These are phyloP conservation scores for Leiothrix lutea DNA, from an alignment of 2,113 vertebrate species.

Conservation along the genomic window DNA sequence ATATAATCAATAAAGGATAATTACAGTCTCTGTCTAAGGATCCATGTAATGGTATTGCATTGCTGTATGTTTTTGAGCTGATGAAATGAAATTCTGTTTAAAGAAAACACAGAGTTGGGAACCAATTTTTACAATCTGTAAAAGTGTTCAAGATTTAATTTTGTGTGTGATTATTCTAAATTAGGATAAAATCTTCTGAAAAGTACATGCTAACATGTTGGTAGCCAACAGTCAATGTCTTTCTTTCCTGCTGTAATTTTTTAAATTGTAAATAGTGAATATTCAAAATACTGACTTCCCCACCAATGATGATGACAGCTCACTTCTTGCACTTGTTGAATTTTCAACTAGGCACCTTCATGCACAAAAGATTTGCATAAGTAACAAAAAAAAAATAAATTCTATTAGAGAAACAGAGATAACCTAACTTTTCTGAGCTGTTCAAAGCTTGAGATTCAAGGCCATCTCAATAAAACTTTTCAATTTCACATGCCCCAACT, in stretches of 20 bases:
- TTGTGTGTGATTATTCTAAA: not conserved
- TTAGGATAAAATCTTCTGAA: not conserved
- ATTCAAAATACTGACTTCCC: not conserved
- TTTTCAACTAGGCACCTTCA: not conserved
- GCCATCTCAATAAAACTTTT: not conserved
- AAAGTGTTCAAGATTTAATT: not conserved
- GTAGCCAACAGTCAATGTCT: not conserved
- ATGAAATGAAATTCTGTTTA: not conserved
- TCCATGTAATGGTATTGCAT: not conserved
- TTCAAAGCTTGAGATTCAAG: not conserved
- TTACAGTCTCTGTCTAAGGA: not conserved
- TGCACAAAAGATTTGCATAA: not conserved
- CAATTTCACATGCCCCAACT: not conserved
- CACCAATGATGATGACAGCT: not conserved
- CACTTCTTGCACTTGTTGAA: not conserved
- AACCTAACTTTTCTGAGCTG: not conserved
- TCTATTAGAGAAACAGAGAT: not conserved
- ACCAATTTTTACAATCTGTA: not conserved
- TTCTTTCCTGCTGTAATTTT: not conserved
- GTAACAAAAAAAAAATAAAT: not conserved
- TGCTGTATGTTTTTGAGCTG: not conserved
- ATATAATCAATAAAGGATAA: not conserved
- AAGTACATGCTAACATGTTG: not conserved
- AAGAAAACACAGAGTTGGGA: not conserved
- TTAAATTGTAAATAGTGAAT: rapidly evolving